Evolutionary conservation across 1,140 invertebrate genomes (phyloP).

Genomic region (Neodiprion lecontei): DNA sequence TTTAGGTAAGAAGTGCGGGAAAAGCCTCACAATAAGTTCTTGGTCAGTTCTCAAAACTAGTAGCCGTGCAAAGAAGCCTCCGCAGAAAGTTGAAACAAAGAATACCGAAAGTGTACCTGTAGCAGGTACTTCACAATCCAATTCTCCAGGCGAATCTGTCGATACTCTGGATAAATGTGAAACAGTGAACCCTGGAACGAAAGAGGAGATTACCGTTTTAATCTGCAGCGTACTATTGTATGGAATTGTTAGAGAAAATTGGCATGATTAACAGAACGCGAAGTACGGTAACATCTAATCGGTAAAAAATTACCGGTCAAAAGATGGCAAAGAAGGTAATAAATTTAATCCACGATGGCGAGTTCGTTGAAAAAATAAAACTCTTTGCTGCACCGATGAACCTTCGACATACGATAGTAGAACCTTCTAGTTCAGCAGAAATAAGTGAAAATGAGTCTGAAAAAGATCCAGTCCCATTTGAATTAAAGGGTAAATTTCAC

Average conservation of each 20-base stretch:
- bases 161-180: conserved; percentile 2
- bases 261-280: background rate
- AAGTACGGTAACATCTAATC: background rate
- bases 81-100: background rate
- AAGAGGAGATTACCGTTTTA: background rate
- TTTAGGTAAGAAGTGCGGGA: no score
- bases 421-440: background rate
- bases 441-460: background rate
- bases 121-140: background rate
- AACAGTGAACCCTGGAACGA: background rate
- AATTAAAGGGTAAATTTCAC: background rate
- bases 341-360: background rate
- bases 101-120: background rate
- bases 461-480: background rate
- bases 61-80: background rate
- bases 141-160: background rate
- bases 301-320: background rate
- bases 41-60: background rate
- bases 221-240: background rate
- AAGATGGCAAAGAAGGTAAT: background rate
- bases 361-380: background rate
- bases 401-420: no score
- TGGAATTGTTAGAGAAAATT: background rate
- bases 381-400: no score
- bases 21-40: background rate